Conservation (phyloP, 1,140 invertebrate genomes). For the Drosophila tropicalis region DNA sequence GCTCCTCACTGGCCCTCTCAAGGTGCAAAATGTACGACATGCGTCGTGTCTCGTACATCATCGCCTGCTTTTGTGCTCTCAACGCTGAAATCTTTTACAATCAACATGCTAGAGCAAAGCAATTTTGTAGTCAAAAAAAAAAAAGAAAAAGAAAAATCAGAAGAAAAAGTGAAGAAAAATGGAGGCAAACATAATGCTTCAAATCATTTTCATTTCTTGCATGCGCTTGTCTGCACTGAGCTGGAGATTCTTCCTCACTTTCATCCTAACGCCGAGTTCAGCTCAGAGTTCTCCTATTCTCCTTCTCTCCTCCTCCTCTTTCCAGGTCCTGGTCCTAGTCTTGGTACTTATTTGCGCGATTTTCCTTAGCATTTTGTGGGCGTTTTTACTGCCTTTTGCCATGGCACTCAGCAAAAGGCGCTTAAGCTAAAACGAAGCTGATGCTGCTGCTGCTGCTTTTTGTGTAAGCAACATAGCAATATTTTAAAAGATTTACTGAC, state of each 20-base stretch:
- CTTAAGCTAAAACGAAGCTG: constrained; percentile 46
- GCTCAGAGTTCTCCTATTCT: constrained; percentile 3
- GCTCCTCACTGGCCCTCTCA: constrained; percentile 51
- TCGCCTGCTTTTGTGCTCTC: constrained; percentile 69
- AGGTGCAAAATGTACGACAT: constrained; percentile 68
- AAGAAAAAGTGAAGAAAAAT: constrained; percentile 15
- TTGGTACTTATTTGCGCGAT: constrained; percentile 36
- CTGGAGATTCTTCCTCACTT: constrained; percentile 18
- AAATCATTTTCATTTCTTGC: constrained; percentile 79
- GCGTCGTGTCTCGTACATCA: constrained; percentile 61
- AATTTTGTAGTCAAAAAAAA: constrained; percentile 58
- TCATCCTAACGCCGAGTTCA: constrained; percentile 32
- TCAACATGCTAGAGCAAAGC: constrained; percentile 54
- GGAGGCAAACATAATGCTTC: constrained; percentile 65
- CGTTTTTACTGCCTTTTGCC: constrained; percentile 61
- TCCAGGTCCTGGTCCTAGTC: constrained; percentile 8
- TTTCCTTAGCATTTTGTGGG: constrained; percentile 45
- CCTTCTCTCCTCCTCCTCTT: constrained; percentile 4
- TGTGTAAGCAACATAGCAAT: constrained; percentile 62
- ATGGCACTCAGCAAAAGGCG: constrained; percentile 54
- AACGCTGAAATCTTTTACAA: constrained; percentile 72
- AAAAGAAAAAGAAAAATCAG: constrained; percentile 24
- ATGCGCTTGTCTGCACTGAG: constrained; percentile 60
- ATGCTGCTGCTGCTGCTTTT: constrained; percentile 1
- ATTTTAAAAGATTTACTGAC: constrained; percentile 80